Evolutionary conservation across 2,888 invertebrate species (phyloP).

Genomic region (Allygus modestus): DNA sequence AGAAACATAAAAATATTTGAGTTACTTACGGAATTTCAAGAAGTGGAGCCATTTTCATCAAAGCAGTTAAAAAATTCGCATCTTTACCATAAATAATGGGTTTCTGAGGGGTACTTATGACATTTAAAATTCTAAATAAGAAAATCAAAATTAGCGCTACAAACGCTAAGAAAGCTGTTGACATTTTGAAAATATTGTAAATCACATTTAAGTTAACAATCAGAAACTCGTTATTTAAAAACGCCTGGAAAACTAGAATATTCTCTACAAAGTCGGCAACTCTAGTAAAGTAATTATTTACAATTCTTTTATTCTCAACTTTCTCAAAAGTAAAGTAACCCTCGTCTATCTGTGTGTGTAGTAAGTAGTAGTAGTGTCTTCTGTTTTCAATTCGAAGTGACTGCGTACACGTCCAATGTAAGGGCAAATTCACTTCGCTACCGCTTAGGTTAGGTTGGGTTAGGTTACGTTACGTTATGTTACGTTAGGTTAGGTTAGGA

Average conservation of each 20-base stretch:
- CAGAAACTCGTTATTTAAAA: background rate
- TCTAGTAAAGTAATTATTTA: no score
- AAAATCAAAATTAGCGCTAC: constrained; percentile 46
- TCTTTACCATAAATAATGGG: constrained; percentile 88
- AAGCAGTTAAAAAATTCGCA: constrained; percentile 85
- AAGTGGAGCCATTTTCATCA: constrained; percentile 88
- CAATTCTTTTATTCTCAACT: no score
- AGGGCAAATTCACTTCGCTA: no score
- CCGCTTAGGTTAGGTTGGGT: no score
- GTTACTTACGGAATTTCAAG: constrained; percentile 92
- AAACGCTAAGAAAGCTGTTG: constrained; percentile 47
- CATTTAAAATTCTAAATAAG: constrained; percentile 80
- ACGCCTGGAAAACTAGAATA: background rate
- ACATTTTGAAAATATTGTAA: constrained; percentile 17
- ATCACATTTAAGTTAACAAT: background rate
- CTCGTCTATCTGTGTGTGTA: no score
- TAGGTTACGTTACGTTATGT: no score
- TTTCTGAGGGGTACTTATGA: constrained; percentile 88
- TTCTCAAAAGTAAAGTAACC: no score
- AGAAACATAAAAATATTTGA: no score
- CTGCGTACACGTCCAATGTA: no score
- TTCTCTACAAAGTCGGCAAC: background rate
- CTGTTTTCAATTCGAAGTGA: no score
- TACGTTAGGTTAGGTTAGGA: no score
- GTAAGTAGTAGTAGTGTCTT: no score